Evolutionary conservation across 1,140 invertebrate genomes (phyloP).

Genomic region (Holcopasites calliopsidis): DNA sequence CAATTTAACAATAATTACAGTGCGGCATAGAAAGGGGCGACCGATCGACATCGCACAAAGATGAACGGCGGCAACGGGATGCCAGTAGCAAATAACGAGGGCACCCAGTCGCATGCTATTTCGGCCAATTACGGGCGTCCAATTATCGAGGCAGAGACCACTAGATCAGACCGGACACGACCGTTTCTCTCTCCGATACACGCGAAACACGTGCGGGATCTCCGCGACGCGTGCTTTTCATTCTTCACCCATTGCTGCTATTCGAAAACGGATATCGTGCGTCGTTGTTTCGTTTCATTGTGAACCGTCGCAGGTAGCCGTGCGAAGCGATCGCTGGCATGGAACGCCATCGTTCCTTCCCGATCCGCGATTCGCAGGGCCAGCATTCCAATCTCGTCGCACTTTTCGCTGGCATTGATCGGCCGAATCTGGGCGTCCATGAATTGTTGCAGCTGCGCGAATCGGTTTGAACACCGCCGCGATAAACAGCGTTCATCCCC

Average conservation of each 20-base stretch:
- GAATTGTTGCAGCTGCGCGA: conserved; percentile 45
- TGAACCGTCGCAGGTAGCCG: conserved; percentile 37
- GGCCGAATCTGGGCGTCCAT: conserved; percentile 19
- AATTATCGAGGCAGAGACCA: conserved; percentile 59
- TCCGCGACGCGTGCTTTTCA: conserved; percentile 61
- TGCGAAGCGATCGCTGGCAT: conserved; percentile 37
- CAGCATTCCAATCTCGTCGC: conserved; percentile 55
- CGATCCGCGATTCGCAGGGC: conserved; percentile 39
- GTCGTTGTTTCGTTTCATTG: conserved; percentile 62
- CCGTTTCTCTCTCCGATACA: conserved; percentile 58
- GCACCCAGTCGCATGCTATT: conserved; percentile 45
- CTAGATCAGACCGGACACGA: conserved; percentile 22
- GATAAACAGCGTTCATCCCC: neutral
- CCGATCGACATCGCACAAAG: neutral
- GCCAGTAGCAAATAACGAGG: neutral
- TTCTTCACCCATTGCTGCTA: conserved; percentile 45
- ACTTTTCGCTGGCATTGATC: conserved; percentile 56
- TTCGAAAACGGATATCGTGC: conserved; percentile 43
- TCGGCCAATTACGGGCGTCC: conserved; percentile 65
- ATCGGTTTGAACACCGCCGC: conserved; percentile 12
- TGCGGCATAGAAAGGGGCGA: neutral
- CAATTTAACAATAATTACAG: neutral
- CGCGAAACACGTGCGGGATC: conserved; percentile 64
- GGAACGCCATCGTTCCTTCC: neutral
- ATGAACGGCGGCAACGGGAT: conserved; percentile 28